Conservation (phyloP, 2,888 invertebrate genomes). For the Caenorhabditis auriculariae region DNA sequence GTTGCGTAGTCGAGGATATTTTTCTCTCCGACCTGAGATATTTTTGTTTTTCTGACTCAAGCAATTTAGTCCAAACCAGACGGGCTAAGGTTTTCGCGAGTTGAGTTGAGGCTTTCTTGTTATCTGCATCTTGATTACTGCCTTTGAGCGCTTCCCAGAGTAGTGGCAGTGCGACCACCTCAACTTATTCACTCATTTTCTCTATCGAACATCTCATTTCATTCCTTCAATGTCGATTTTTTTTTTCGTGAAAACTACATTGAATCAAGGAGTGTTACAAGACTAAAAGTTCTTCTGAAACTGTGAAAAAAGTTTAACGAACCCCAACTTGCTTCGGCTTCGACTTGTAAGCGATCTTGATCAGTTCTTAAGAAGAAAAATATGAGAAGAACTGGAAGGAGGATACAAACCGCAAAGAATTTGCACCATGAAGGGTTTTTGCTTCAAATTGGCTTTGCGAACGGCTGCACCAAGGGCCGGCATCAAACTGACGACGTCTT, state of each 20-base stretch:
- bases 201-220: neutral
- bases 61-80: conserved; percentile 15
- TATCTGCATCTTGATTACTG: conserved; percentile 29
- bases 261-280: neutral
- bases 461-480: conserved; percentile 41
- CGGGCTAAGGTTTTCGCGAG: conserved; percentile 27
- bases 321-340: conserved; percentile 48
- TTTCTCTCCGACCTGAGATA: conserved; percentile 31
- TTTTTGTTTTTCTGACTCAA: neutral
- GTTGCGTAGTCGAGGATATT: conserved; percentile 29
- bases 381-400: neutral
- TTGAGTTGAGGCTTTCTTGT: conserved; percentile 25
- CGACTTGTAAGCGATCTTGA: conserved; percentile 22
- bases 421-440: conserved; percentile 30
- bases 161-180: conserved; percentile 29
- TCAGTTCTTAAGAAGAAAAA: conserved; percentile 20
- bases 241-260: neutral
- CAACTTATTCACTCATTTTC: neutral
- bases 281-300: neutral
- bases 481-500: conserved; percentile 31
- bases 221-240: neutral
- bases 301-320: neutral
- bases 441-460: conserved; percentile 42
- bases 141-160: conserved; percentile 35
- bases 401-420: conserved; percentile 15